Evolutionary conservation across 2,888 invertebrate genomes (phyloP), one percentile per base, ranked within the genome.

Genomic region (Leptinotarsa tumamoca): DNA sequence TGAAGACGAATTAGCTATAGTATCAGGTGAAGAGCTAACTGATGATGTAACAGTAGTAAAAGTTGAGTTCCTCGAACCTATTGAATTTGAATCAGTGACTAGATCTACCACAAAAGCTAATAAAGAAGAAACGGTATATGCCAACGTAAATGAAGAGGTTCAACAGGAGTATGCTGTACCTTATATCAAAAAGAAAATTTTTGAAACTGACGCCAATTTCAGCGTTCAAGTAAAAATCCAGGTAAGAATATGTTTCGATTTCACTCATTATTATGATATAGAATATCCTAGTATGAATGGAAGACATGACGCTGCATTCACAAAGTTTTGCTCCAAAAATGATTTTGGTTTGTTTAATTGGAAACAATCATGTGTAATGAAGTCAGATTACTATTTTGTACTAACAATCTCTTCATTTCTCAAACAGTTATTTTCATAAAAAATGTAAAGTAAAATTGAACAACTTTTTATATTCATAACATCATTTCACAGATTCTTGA

Each of bases 141-240:
- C 3, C 10, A 1, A 54, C 3, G n/a, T 18, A 27, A 23, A 58
- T 2, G 58, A 58, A 58, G 23, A 23, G 4, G 4, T 23, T 63
- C 43, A 68, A 51, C 18, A 27, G 52, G 17, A 14, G 27, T 18
- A 61, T 21, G n/a, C 13, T 50, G 68, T 63, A 23, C 67, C 75
- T 15, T 68, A 54, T 58, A 74, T 80, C n/a, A 43, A 18, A n/a
- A 69, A 52, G 18, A 67, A 54, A 23, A 71, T 74, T 23, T 67
- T 76, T 7, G 76, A 72, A 14, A 54, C 76, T 43, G 18, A 50
- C 3, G 72, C 61, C 17, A 80, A 80, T 68, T 17, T 79, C 21
- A 76, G 72, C 50, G 67, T 79, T 13, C 67, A 73, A 74, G 69
- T 79, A 54, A 51, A 71, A 58, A 69, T 67, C 27, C 56, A 79